Evolutionary conservation across 2,797 vertebrate genomes (phyloP).

Genomic region (Calcarius lapponicus): DNA sequence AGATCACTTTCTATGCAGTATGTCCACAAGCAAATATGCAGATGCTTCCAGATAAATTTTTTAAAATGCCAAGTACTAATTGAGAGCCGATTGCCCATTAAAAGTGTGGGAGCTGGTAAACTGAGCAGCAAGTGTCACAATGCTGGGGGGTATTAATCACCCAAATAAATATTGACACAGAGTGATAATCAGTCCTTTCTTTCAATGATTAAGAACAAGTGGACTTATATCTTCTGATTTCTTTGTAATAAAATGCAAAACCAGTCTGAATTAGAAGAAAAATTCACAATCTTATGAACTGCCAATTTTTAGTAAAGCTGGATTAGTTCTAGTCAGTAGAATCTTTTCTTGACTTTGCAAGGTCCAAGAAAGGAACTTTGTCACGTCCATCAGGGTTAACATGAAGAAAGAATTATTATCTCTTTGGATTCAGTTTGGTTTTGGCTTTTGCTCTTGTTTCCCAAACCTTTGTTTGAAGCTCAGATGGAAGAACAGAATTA

Average conservation of each 20-base stretch:
- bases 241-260: slow-evolving; percentile 27
- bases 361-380: slow-evolving; percentile 16
- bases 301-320: slow-evolving; percentile 15
- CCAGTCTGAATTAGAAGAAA: background rate
- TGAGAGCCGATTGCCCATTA: background rate
- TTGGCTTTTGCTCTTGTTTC: slow-evolving; percentile 13
- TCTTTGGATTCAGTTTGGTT: background rate
- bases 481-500: slow-evolving; percentile 33
- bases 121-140: background rate
- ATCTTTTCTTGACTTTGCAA: background rate
- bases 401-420: slow-evolving; percentile 28
- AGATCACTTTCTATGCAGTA: background rate
- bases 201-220: background rate
- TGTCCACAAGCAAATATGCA: background rate
- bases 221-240: background rate
- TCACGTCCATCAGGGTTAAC: slow-evolving; percentile 18
- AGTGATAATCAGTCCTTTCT: background rate
- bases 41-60: background rate
- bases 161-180: background rate
- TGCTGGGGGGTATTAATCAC: background rate
- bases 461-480: slow-evolving; percentile 31
- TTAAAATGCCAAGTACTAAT: background rate
- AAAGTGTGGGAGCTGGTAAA: background rate
- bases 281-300: background rate
- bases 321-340: slow-evolving; percentile 13